These are phyloP conservation scores for Sciaenops ocellatus DNA, from an alignment of 2,797 vertebrate genomes.

Conservation along the genomic window DNA sequence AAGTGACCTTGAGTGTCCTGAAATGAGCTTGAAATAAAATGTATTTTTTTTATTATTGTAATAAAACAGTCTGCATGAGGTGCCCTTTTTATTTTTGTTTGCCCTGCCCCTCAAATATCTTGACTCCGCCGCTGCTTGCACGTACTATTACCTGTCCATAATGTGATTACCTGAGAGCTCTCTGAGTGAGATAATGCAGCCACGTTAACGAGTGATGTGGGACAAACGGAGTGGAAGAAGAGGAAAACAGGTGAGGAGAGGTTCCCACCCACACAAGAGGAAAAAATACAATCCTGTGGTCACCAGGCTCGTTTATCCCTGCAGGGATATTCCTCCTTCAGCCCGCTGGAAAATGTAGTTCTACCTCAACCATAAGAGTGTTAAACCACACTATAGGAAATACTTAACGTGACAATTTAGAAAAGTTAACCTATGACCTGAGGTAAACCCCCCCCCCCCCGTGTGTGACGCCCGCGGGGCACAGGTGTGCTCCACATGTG, in stretches of 20 bases:
- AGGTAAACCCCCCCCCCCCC: too few species aligned
- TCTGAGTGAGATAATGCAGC: conserved; percentile 1
- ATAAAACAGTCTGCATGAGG: too few species aligned
- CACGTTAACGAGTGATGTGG: neutral
- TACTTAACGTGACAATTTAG: conserved; percentile 13
- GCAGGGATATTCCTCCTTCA: neutral
- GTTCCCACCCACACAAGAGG: conserved; percentile 11
- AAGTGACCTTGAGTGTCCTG: too few species aligned
- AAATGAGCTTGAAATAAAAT: too few species aligned
- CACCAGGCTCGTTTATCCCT: neutral
- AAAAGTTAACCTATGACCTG: conserved; percentile 42
- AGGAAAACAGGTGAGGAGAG: conserved; percentile 28
- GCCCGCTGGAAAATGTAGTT: conserved; percentile 2
- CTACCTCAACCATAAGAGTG: neutral
- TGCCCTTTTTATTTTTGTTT: too few species aligned
- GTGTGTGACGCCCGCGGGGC: neutral
- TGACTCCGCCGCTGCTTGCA: neutral
- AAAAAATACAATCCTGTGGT: conserved; percentile 17
- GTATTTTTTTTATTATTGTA: too few species aligned
- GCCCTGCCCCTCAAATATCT: too few species aligned
- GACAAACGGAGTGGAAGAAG: neutral
- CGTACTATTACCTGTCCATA: neutral
- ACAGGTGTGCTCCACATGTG: conserved; percentile 26
- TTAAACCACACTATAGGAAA: conserved; percentile 1
- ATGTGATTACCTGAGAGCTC: neutral